Evolutionary conservation across 2,888 invertebrate species (phyloP).

Genomic region (Limnephilus auricula): DNA sequence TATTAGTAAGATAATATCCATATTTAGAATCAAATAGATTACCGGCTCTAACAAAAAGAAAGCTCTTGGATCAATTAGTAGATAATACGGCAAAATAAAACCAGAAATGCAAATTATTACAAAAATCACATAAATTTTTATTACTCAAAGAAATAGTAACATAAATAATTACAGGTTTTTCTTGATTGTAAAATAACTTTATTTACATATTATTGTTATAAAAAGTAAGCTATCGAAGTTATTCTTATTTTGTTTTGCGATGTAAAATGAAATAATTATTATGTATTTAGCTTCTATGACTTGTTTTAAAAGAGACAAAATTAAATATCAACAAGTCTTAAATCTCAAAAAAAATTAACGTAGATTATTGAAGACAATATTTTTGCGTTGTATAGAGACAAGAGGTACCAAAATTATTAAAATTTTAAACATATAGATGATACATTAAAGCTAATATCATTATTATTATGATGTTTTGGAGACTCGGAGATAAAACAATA

Average conservation of each 20-base stretch:
- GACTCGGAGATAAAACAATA: background rate
- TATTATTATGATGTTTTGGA: background rate
- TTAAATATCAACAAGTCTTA: background rate
- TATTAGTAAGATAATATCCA: too few species aligned
- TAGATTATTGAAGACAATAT: background rate
- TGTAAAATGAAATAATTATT: background rate
- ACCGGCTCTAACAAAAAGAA: background rate
- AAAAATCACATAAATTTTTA: background rate
- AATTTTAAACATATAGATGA: background rate
- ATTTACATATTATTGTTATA: background rate
- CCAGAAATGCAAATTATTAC: background rate
- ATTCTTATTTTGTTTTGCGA: background rate
- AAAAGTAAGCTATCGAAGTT: background rate
- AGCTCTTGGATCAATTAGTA: background rate
- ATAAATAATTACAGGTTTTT: background rate
- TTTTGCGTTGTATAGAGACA: background rate
- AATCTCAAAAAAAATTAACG: background rate
- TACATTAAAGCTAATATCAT: background rate
- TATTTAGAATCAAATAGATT: background rate
- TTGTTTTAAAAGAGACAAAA: background rate
- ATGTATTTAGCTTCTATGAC: background rate
- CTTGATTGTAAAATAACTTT: background rate
- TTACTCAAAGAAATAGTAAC: background rate
- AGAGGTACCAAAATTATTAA: background rate
- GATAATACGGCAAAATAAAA: background rate